Base-by-base conservation (phyloP, 1,140 invertebrate genomes). In the Melanaphis sacchari region DNA sequence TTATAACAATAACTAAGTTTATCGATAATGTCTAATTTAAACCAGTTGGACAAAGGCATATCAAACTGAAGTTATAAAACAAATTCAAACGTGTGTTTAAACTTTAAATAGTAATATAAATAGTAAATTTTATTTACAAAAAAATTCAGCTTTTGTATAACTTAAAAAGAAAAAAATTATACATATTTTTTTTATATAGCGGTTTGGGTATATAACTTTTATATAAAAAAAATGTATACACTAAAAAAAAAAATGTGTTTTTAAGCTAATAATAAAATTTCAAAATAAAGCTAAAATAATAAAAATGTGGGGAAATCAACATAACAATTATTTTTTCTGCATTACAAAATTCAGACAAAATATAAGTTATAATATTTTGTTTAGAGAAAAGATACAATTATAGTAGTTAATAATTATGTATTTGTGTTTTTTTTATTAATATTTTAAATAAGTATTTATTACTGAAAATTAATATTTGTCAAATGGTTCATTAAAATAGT, bases 111-210 rank as follows among this genome's bases (percentile, higher is more conserved):
- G 91, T 93, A 93, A 93, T 93, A 93, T 93, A 93, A 93, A 93
- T 93, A 93, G 91, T 93, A 93, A 91, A 93, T 93, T 93, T 93
- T 93, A 93, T 93, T 93, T 93, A 93, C 91, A 93, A 93, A 93
- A 93, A 92, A 93, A 84, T 40, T 84, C 91, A 93, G 91, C 91
- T 93, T 92, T 84, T 84, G 81, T 93, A 84, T 93, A 93, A 93
- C 91, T 93, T 93, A 93, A 54, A 84, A 93, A 93, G 91, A 82
- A 93, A 82, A 41, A 93, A 85, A 85, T 85, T 93, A 93, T 93
- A 93, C 91, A 93, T 93, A 85, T 82, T 93, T 52, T 59, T 93
- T 66, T 93, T 93, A 84, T 93, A 93, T 93, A 93, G 91, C 91
- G 81, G 43, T 52, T 85, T 41, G 49, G 46, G 81, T 85, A 93